Base-by-base conservation (phyloP, 2,888 invertebrate species). In the Lobophora halterata region DNA sequence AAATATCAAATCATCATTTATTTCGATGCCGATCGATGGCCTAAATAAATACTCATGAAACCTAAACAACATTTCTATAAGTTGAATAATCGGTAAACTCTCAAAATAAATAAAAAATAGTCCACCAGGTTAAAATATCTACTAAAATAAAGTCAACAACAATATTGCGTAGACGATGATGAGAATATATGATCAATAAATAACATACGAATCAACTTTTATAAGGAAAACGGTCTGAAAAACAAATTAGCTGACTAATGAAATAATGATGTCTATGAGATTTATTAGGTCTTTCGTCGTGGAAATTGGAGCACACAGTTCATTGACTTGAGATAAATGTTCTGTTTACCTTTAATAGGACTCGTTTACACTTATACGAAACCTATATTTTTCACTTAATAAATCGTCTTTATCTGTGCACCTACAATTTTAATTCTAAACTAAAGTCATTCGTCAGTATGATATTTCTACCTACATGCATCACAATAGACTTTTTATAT, bases 1-100 rank as follows among this genome's bases (percentile, higher is more conserved):
- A 39, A 59, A 61, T 60, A 38, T 58, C 62, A 58, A 46, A 45
- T 57, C 47, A 54, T 70, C 61, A 62, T 62, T 55, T n/a, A n/a
- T n/a, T n/a, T n/a, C n/a, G n/a, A n/a, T n/a, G n/a, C n/a, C n/a
- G n/a, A n/a, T n/a, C n/a, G n/a, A n/a, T n/a, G n/a, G n/a, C n/a
- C n/a, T n/a, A n/a, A n/a, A n/a, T n/a, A n/a, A n/a, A n/a, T n/a
- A n/a, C n/a, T n/a, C n/a, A n/a, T n/a, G n/a, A n/a, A n/a, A n/a
- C n/a, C n/a, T n/a, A n/a, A n/a, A n/a, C n/a, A n/a, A n/a, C n/a
- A n/a, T n/a, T n/a, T n/a, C n/a, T n/a, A n/a, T n/a, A n/a, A n/a
- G n/a, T n/a, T n/a, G n/a, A n/a, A n/a, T n/a, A n/a, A n/a, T n/a
- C n/a, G n/a, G n/a, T n/a, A n/a, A n/a, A n/a, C n/a, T n/a, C n/a